Conservation (phyloP, 2,888 invertebrate species). For the Yponomeuta plumbellus region DNA sequence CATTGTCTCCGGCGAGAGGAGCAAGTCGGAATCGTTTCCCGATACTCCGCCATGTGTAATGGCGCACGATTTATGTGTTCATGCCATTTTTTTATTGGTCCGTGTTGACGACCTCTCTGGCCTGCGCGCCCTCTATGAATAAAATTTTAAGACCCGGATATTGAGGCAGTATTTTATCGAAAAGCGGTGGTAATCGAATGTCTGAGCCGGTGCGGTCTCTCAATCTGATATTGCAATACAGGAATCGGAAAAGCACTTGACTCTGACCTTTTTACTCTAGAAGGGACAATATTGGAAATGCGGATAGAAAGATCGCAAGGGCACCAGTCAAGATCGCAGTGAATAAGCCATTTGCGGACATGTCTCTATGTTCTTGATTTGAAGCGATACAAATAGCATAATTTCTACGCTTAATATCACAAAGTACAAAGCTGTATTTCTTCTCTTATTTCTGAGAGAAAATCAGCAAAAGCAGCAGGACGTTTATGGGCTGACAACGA, state of each 20-base stretch:
- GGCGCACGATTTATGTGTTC: slow-evolving; percentile 12
- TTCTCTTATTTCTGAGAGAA: neutral
- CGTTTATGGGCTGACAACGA: neutral
- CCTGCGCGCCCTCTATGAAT: neutral
- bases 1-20: slow-evolving; percentile 29
- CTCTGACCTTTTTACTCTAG: too few species aligned
- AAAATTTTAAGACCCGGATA: slow-evolving; percentile 1
- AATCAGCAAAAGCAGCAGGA: neutral
- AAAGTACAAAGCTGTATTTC: too few species aligned
- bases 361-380: too few species aligned
- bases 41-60: slow-evolving; percentile 15
- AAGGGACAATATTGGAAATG: too few species aligned
- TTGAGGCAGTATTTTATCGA: neutral
- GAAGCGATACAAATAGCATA: too few species aligned
- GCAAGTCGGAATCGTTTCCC: slow-evolving; percentile 49
- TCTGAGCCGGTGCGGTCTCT: neutral
- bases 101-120: neutral
- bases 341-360: too few species aligned
- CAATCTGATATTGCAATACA: too few species aligned
- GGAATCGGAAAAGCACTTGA: too few species aligned
- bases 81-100: slow-evolving; percentile 13
- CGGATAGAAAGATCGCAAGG: too few species aligned
- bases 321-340: too few species aligned
- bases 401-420: too few species aligned
- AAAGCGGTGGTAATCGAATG: neutral